A percentile compares a stretch with the other conserved stretches of the same genome.
Conservation (phyloP, 2,888 invertebrate species). For the Cheilosia scutellata region DNA sequence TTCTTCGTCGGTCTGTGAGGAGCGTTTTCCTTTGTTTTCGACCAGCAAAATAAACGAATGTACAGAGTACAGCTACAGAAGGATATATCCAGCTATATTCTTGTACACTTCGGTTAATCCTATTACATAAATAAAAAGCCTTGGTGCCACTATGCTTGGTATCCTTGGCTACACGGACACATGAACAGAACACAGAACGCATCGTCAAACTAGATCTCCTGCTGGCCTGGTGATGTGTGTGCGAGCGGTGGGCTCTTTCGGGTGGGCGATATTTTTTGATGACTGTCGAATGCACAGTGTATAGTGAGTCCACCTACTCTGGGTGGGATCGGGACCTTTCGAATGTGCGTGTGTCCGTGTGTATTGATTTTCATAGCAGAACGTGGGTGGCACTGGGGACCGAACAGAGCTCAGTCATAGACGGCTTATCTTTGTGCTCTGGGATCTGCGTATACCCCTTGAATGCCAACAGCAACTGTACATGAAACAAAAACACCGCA, state of each 20-base stretch:
- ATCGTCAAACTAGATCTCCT: constrained; percentile 53
- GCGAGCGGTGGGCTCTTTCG: not conserved
- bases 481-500: constrained; percentile 57
- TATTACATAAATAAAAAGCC: constrained; percentile 76
- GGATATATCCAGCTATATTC: constrained; percentile 36
- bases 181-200: constrained; percentile 41
- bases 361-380: constrained; percentile 61
- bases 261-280: constrained; percentile 62
- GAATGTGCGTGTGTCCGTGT: constrained; percentile 73
- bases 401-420: constrained; percentile 42
- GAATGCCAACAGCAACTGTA: constrained; percentile 35
- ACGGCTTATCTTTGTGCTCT: constrained; percentile 59
- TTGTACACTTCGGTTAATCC: constrained; percentile 71
- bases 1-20: constrained; percentile 33
- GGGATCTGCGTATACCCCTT: constrained; percentile 58
- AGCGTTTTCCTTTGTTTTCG: constrained; percentile 70
- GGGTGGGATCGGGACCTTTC: constrained; percentile 36
- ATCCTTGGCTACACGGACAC: constrained; percentile 28
- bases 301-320: not conserved
- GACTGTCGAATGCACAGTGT: constrained; percentile 69
- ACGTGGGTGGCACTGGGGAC: not conserved
- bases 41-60: constrained; percentile 42
- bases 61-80: not conserved
- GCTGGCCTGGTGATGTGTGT: not conserved
- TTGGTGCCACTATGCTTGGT: constrained; percentile 50